Evolutionary conservation across 2,888 invertebrate genomes (phyloP).

Genomic region (Panopea generosa): DNA sequence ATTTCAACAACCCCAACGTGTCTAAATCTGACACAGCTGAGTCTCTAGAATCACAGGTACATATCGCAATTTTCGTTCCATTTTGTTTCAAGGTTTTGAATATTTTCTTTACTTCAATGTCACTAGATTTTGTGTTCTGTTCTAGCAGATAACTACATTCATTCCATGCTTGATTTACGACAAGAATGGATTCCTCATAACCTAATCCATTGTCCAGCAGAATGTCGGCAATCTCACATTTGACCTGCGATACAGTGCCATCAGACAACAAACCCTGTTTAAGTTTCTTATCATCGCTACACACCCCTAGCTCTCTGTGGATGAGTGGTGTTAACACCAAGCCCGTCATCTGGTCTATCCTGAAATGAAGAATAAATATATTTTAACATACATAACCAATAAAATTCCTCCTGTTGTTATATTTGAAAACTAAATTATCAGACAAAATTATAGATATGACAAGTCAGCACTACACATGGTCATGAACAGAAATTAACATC

Average conservation of each 20-base stretch:
- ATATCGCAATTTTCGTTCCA: constrained; percentile 85
- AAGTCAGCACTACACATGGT: no score
- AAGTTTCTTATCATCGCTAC: constrained; percentile 75
- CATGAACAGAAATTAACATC: no score
- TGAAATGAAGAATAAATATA: constrained; percentile 62
- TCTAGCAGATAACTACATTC: constrained; percentile 59
- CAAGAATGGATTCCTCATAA: constrained; percentile 75
- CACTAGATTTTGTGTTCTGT: constrained; percentile 61
- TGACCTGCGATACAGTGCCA: constrained; percentile 83
- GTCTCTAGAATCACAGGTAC: constrained; percentile 84
- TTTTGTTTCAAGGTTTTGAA: constrained; percentile 82
- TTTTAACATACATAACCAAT: no score
- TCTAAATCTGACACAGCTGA: constrained; percentile 72
- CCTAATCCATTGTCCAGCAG: constrained; percentile 80
- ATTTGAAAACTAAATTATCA: no score
- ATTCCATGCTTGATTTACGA: constrained; percentile 73
- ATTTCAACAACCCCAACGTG: constrained; percentile 72
- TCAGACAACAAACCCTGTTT: constrained; percentile 82
- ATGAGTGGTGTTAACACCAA: constrained; percentile 80
- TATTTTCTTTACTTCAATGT: constrained; percentile 64
- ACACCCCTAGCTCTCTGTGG: constrained; percentile 83
- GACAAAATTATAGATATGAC: no score
- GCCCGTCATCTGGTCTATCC: constrained; percentile 83
- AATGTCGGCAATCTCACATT: constrained; percentile 80
- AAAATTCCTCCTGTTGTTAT: no score